Conservation (phyloP, 2,888 invertebrate species). For the Cerastis leucographa region DNA sequence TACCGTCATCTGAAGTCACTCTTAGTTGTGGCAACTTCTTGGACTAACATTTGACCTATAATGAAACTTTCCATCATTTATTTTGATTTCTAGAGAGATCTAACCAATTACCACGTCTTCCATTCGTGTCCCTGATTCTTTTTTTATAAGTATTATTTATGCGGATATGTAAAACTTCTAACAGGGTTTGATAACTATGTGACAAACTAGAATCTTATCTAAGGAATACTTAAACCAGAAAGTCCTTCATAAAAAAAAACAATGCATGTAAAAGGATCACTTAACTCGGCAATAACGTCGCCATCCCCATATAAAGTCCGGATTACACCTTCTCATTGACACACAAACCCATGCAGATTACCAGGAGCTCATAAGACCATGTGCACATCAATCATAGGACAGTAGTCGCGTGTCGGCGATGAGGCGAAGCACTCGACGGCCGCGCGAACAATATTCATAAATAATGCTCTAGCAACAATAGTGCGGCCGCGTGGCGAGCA, state of each 20-base stretch:
- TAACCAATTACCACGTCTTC: background rate
- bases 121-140: background rate
- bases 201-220: background rate
- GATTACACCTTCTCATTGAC: conserved; percentile 62
- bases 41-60: background rate
- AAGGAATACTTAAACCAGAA: conserved; percentile 4
- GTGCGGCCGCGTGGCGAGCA: conserved; percentile 75
- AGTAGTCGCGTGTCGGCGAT: conserved; percentile 80
- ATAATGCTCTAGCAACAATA: conserved; percentile 84
- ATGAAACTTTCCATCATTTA: background rate
- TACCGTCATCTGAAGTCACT: background rate
- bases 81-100: too few species aligned
- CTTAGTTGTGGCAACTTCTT: background rate
- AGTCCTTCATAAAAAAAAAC: too few species aligned
- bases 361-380: conserved; percentile 78
- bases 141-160: background rate
- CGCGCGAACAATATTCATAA: conserved; percentile 88
- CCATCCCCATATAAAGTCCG: conserved; percentile 17
- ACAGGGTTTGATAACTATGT: background rate
- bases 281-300: conserved; percentile 13
- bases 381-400: conserved; percentile 76
- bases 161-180: background rate
- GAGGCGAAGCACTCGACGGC: conserved; percentile 76
- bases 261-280: conserved; percentile 11
- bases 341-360: conserved; percentile 63